Percentiles rank a stretch among this genome's conserved stretches.
phyloP scores from a whole-genome alignment of 2,888 invertebrate species.

The Drosophila putrida region DNA sequence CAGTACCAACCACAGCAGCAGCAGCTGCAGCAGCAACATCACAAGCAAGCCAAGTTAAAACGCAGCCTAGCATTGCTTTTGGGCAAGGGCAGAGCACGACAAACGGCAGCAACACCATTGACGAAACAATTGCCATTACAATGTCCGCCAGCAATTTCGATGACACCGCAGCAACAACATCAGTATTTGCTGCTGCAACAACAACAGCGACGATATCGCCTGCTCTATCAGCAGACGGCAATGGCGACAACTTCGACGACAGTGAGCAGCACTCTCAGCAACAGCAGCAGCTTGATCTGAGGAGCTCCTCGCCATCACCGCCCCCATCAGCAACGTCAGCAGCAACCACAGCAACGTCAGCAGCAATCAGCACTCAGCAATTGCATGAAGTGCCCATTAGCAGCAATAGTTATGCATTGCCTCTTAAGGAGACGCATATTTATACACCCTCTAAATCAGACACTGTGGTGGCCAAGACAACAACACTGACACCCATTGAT shows the following conservation, averaged over 20 bases:
- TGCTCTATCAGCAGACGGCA: slow-evolving; percentile 77
- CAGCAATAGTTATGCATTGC: slow-evolving; percentile 79
- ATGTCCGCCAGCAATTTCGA: slow-evolving; percentile 36
- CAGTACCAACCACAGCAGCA: slow-evolving; percentile 21
- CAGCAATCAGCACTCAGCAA: slow-evolving; percentile 26
- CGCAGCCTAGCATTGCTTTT: slow-evolving; percentile 79
- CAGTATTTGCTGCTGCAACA: slow-evolving; percentile 71
- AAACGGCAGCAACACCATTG: slow-evolving; percentile 19
- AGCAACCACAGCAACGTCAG: slow-evolving; percentile 20
- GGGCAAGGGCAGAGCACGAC: slow-evolving; percentile 53
- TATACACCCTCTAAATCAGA: slow-evolving; percentile 84
- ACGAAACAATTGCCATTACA: slow-evolving; percentile 21
- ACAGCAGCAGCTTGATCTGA: slow-evolving; percentile 74
- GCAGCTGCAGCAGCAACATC: slow-evolving; percentile 43
- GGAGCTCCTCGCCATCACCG: slow-evolving; percentile 27
- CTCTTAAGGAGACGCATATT: slow-evolving; percentile 85
- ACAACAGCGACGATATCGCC: slow-evolving; percentile 77
- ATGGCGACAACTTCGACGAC: slow-evolving; percentile 70
- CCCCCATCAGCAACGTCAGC: slow-evolving; percentile 24
- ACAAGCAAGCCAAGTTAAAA: slow-evolving; percentile 82
- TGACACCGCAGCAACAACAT: slow-evolving; percentile 74
- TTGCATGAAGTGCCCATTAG: slow-evolving; percentile 58
- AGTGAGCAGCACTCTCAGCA: slow-evolving; percentile 60
- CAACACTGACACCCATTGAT: slow-evolving; percentile 81
- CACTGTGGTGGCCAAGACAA: slow-evolving; percentile 70